Evolutionary conservation across 2,113 vertebrate genomes (phyloP).

Genomic region (Vulpes lagopus): DNA sequence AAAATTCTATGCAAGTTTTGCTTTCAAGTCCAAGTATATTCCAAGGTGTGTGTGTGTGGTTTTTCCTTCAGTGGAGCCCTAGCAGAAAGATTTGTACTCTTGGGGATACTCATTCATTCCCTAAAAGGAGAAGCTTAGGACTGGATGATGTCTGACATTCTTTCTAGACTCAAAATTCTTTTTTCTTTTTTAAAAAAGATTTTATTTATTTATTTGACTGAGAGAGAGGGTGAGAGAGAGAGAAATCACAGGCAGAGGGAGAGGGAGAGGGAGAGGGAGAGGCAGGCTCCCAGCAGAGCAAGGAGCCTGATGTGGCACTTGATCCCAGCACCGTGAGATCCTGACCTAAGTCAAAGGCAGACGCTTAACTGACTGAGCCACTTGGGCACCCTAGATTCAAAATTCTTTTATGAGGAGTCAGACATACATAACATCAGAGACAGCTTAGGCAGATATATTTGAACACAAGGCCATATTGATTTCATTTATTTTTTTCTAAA

Average conservation of each 20-base stretch:
- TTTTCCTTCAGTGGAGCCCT: background rate
- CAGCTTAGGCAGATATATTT: background rate
- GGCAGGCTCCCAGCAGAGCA: too few relatives aligned
- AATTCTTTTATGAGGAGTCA: background rate
- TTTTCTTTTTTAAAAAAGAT: too few relatives aligned
- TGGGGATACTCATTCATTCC: background rate
- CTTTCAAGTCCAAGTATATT: background rate
- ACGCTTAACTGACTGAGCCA: too few relatives aligned
- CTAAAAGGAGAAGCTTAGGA: background rate
- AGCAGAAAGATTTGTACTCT: background rate
- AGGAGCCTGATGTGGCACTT: too few relatives aligned
- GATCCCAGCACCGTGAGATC: too few relatives aligned
- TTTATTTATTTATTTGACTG: too few relatives aligned
- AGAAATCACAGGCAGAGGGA: too few relatives aligned
- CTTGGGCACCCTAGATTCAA: background rate
- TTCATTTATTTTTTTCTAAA: constrained; percentile 14
- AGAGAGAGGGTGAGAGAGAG: too few relatives aligned
- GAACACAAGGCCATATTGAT: background rate
- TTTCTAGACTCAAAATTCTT: background rate
- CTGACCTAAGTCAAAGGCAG: too few relatives aligned
- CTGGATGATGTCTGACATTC: background rate
- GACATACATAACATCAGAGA: constrained; percentile 17
- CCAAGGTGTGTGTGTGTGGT: background rate
- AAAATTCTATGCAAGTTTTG: background rate
- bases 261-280: too few relatives aligned